These are phyloP conservation scores for Oncorhynchus gorbuscha DNA, from an alignment of 2,113 vertebrate genomes.

Conservation along the genomic window DNA sequence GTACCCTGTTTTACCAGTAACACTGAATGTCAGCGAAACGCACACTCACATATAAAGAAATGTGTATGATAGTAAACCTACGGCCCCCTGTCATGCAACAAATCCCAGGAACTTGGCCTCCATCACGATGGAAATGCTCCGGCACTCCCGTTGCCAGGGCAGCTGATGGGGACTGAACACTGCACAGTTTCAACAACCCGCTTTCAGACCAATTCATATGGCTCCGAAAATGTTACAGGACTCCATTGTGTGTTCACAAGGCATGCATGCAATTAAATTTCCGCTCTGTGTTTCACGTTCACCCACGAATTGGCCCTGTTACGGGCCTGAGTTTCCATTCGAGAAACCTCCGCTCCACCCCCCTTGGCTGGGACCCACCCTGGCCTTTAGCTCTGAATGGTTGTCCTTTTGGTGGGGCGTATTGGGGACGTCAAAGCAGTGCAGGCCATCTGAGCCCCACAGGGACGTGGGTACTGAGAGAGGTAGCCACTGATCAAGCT, in stretches of 20 bases:
- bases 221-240: slow-evolving; percentile 41
- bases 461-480: no score
- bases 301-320: slow-evolving; percentile 46
- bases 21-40: slow-evolving; percentile 9
- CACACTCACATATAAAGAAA: slow-evolving; percentile 1
- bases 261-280: slow-evolving; percentile 53
- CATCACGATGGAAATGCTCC: slow-evolving; percentile 25
- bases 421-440: slow-evolving; percentile 21
- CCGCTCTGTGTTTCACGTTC: slow-evolving; percentile 50
- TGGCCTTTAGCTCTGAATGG: slow-evolving; percentile 18
- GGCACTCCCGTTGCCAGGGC: slow-evolving; percentile 33
- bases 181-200: not conserved
- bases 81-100: slow-evolving; percentile 26
- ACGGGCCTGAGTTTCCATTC: not conserved
- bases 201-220: slow-evolving; percentile 27
- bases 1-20: slow-evolving; percentile 24
- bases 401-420: slow-evolving; percentile 23
- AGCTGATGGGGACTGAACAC: slow-evolving; percentile 24
- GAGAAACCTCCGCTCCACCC: slow-evolving; percentile 13
- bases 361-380: slow-evolving; percentile 22
- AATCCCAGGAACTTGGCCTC: slow-evolving; percentile 30
- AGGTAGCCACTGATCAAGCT: no score
- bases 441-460: slow-evolving; percentile 28
- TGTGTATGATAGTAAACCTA: slow-evolving; percentile 16
- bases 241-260: slow-evolving; percentile 58